Percentiles rank a stretch among this genome's conserved stretches.
Evolutionary conservation across 2,888 invertebrate species (phyloP).

Genomic region (Tenthredo notha): DNA sequence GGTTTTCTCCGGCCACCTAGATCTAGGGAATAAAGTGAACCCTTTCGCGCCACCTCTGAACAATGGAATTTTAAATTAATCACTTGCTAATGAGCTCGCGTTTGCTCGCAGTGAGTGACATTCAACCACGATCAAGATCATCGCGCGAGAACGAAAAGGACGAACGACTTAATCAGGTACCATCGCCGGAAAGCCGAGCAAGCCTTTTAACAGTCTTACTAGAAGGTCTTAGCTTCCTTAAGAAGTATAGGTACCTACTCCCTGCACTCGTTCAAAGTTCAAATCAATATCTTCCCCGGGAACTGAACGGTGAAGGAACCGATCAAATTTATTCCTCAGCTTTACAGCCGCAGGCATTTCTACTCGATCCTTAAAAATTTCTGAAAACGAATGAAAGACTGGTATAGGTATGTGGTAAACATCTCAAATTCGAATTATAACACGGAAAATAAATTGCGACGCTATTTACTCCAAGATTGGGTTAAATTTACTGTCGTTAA

Average conservation of each 20-base stretch:
- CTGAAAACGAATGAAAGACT: not conserved
- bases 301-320: not conserved
- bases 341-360: slow-evolving; percentile 26
- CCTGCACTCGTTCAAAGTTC: slow-evolving; percentile 43
- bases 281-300: slow-evolving; percentile 40
- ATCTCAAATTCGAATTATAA: not conserved
- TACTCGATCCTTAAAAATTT: not conserved
- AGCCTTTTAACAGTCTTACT: slow-evolving; percentile 57
- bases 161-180: slow-evolving; percentile 34
- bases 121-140: slow-evolving; percentile 43
- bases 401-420: not conserved
- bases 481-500: no score
- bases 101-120: slow-evolving; percentile 55
- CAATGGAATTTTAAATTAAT: slow-evolving; percentile 75
- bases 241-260: slow-evolving; percentile 23
- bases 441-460: no score
- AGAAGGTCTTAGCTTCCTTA: slow-evolving; percentile 56
- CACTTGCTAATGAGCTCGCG: slow-evolving; percentile 73
- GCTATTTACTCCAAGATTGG: no score
- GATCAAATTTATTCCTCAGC: slow-evolving; percentile 39
- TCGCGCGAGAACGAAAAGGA: slow-evolving; percentile 51
- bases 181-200: slow-evolving; percentile 30
- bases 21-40: slow-evolving; percentile 10
- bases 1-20: not conserved
- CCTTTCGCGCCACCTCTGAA: slow-evolving; percentile 56